Evolutionary conservation across 1,140 invertebrate genomes (phyloP), one percentile per base, ranked within the genome.

Genomic region (Drosophila baimaii): DNA sequence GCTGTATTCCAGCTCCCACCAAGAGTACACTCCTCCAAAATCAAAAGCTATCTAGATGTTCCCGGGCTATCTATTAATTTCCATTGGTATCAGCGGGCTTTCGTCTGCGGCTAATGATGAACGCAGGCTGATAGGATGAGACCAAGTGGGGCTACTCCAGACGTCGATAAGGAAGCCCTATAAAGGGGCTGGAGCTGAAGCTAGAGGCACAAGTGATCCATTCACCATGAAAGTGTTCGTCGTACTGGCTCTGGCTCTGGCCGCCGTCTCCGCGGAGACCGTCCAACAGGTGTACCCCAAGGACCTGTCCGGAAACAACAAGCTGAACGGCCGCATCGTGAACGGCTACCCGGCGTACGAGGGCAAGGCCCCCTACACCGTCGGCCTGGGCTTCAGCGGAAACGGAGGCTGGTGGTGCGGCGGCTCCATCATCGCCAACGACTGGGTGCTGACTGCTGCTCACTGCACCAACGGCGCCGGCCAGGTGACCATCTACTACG

Each of bases 191-290:
- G 10, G 0, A 15, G 2, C 25, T 2, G n/a, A n/a, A n/a, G n/a
- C 19, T 15, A n/a, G 29, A 7, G 2, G 2, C 51, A 71, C 33
- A 17, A 44, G 25, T 66, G 41, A 23, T 29, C 21, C 68, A 31
- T 8, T 35, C 31, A 58, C 44, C 51, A 71, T 71, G 69, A 71
- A 71, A 56, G 65, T 71, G 33, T 71, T 71, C 51, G 41, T 71
- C 7, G 66, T 71, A 47, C 35, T 71, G 33, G 69, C 52, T 47
- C 27, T 71, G 69, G 69, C 69, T 23, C 23, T 70, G 19, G 69
- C 54, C 15, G 47, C 49, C 13, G 69, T 59, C 55, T 13, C 55
- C n/a, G 61, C 69, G 10, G 51, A 71, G 69, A 58, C 66, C 17
- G 29, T 39, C 10, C n/a, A 71, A 35, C 65, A 69, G 43, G 52